These are phyloP conservation scores for Anthophora plumipes DNA, from an alignment of 2,888 invertebrate species.

Conservation along the genomic window DNA sequence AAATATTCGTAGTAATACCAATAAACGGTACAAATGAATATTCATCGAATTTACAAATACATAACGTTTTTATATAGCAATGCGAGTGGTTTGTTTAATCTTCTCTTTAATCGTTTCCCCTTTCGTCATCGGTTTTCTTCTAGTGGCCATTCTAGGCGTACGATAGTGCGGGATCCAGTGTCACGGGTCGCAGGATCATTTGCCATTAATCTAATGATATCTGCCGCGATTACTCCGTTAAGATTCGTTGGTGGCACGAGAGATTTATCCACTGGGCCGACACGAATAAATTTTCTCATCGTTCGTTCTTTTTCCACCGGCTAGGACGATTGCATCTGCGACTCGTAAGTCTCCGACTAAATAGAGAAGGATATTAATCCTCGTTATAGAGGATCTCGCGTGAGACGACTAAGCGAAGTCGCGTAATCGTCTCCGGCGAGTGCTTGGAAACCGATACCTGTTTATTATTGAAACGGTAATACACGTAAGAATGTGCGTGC, in stretches of 20 bases:
- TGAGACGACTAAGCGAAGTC: constrained; percentile 31
- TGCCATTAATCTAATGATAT: constrained; percentile 53
- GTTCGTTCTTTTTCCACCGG: constrained; percentile 42
- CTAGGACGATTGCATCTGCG: constrained; percentile 49
- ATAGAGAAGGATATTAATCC: constrained; percentile 60
- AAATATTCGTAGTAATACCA: too few relatives aligned
- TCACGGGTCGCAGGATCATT: constrained; percentile 20
- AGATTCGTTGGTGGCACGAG: constrained; percentile 33
- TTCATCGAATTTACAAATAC: neutral
- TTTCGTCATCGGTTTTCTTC: constrained; percentile 1
- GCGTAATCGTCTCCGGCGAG: constrained; percentile 50
- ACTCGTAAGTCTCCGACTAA: constrained; percentile 31
- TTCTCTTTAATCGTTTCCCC: neutral
- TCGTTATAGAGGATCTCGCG: constrained; percentile 48
- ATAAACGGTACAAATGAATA: neutral
- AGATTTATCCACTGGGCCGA: constrained; percentile 53
- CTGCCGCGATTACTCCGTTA: constrained; percentile 42
- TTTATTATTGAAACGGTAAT: constrained; percentile 51
- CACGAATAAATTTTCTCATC: constrained; percentile 58
- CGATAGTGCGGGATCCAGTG: neutral
- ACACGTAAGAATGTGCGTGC: constrained; percentile 20
- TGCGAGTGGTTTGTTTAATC: neutral
- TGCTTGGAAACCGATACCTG: constrained; percentile 46
- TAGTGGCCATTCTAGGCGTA: neutral
- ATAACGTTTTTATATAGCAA: neutral